Base-by-base conservation (phyloP, 2,797 vertebrate genomes). In the Gymnoscopelus microlampas region DNA sequence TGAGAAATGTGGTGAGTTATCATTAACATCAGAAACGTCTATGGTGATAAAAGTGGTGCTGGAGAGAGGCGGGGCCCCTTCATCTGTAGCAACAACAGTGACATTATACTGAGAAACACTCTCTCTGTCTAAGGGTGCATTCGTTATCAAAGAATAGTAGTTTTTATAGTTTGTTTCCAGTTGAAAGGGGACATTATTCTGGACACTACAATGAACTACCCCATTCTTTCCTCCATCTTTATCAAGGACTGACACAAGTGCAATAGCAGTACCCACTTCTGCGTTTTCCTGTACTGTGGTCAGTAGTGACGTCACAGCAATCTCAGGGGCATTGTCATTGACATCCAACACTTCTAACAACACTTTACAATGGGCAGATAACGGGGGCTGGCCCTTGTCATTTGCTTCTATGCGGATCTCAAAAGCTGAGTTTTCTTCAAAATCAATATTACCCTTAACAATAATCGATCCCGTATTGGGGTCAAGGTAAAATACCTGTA, bases 391-490 rank as follows among this genome's bases (percentile, higher is more conserved):
- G 14, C 49, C 62, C 10, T 64, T 64, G 49, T 64, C 62, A 51
- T 49, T 64, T 9, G 62, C 2, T 0, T 23, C 47, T 2, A 56
- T 5, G 0, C 0, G 51, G 51, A 67, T 59, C 59, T 32, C 51
- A 71, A 71, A 51, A 29, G 55, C 63, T 47, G 47, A 23, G 29
- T 51, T 35, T 53, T 64, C n/a, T 53, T 64, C 62, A 64, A 51
- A 64, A n/a, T 64, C 62, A 24, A 64, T 53, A n/a, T 64, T 51
- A 12, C 59, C 71, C 9, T 63, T 15, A 56, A 54, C 71, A n/a
- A 54, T 47, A 50, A 48, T 4, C 4, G 15, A 9, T 3, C 53
- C 53, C 1, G 53, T 54, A 15, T 54, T 10, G 4, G 53, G 53
- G 53, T 54, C 53, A 23, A 54, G 4, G 5, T 23, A 1, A 54